Evolutionary conservation across 2,888 invertebrate genomes (phyloP), one percentile per base, ranked within the genome.

Genomic region (Euspilapteryx auroguttella): DNA sequence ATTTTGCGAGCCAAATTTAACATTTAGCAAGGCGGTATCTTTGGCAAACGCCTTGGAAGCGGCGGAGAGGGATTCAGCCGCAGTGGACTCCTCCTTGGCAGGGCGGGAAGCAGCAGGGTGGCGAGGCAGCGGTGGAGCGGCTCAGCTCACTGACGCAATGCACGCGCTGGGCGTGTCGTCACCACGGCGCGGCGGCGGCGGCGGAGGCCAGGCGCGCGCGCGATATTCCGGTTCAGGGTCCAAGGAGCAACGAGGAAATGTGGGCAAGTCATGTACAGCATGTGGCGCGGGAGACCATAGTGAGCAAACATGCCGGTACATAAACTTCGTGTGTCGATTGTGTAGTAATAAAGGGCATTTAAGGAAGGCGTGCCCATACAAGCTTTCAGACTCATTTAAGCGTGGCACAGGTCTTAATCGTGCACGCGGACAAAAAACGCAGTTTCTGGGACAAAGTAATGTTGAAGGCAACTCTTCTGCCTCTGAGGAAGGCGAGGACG

Each of bases 21-120:
- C 3, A 3, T 27, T 27, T 12, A n/a, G 3, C 3, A 21, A 22
- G 13, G 27, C 27, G 10, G 13, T 21, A 12, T 12, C 21, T 2
- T 12, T 21, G 6, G 27, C 27, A 9, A 14, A 10, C n/a, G n/a
- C 27, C 7, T 21, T 27, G 10, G 27, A 27, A 13, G 21, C 27
- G 11, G 21, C 27, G 15, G 27, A 27, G 15, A 10, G 21, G n/a
- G n/a, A n/a, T n/a, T n/a, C n/a, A n/a, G n/a, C n/a, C n/a, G n/a
- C n/a, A n/a, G n/a, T n/a, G n/a, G n/a, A n/a, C n/a, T n/a, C n/a
- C n/a, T n/a, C n/a, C n/a, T n/a, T n/a, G n/a, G n/a, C n/a, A n/a
- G n/a, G n/a, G n/a, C n/a, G n/a, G n/a, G n/a, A n/a, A n/a, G n/a
- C n/a, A n/a, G n/a, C n/a, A n/a, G n/a, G 12, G 24, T 24, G 24